Evolutionary conservation across 2,888 invertebrate species (phyloP).

Genomic region (Phaonia tiefii): DNA sequence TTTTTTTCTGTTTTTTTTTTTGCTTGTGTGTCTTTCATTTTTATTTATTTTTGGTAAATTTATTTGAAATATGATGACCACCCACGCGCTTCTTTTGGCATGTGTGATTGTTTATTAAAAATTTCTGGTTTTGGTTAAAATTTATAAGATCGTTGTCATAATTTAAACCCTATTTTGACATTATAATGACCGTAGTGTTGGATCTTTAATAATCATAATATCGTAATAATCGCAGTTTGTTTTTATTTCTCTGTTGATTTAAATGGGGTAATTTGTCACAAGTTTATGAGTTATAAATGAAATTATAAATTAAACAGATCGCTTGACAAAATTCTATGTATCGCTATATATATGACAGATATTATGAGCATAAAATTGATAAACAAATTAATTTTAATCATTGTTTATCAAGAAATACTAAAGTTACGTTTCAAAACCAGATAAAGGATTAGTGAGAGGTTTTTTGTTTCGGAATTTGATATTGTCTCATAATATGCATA

Average conservation of each 20-base stretch:
- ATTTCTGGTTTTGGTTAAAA: constrained; percentile 15
- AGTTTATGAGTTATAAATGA: constrained; percentile 38
- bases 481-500: too few species aligned
- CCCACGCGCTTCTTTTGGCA: constrained; percentile 43
- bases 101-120: constrained; percentile 26
- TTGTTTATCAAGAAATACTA: too few species aligned
- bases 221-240: constrained; percentile 33
- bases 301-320: constrained; percentile 24
- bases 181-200: constrained; percentile 44
- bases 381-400: constrained; percentile 54
- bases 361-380: too few species aligned
- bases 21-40: constrained; percentile 16
- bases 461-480: too few species aligned
- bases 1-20: not conserved
- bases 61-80: constrained; percentile 38
- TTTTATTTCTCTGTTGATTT: constrained; percentile 40
- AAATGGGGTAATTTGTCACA: constrained; percentile 55
- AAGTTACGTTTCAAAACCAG: constrained; percentile 55
- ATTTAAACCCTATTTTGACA: constrained; percentile 59
- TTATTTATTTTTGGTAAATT: constrained; percentile 13
- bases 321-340: not conserved
- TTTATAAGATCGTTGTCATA: constrained; percentile 55
- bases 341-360: too few species aligned
- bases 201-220: constrained; percentile 23
- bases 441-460: too few species aligned